These are phyloP conservation scores for Bucco capensis DNA, from an alignment of 2,113 vertebrate genomes.

Conservation along the genomic window DNA sequence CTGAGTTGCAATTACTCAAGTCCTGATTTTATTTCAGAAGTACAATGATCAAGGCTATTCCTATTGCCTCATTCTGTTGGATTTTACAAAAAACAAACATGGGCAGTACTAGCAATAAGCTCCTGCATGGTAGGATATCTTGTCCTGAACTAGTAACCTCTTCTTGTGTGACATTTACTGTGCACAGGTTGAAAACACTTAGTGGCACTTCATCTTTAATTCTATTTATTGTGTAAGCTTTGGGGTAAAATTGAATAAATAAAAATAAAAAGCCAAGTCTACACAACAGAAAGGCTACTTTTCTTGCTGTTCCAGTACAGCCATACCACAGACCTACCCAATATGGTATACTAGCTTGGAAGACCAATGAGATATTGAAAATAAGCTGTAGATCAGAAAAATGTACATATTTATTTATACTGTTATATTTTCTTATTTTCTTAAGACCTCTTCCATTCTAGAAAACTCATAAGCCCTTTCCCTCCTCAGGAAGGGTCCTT, in stretches of 20 bases:
- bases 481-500: not conserved
- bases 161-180: not conserved
- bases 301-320: not conserved
- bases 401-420: not conserved
- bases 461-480: not conserved
- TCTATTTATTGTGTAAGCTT: not conserved
- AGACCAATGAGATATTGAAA: not conserved
- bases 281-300: not conserved
- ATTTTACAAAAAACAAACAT: not conserved
- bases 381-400: not conserved
- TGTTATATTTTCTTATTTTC: not conserved
- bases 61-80: not conserved
- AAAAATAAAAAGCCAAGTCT: not conserved
- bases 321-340: not conserved
- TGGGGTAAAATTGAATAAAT: not conserved
- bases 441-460: not conserved
- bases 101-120: not conserved
- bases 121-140: not conserved
- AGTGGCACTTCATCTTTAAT: slow-evolving; percentile 16
- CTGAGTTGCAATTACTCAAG: not conserved
- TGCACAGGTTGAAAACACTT: not conserved
- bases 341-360: not conserved
- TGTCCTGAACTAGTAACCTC: not conserved
- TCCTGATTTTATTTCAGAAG: not conserved
- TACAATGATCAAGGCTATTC: not conserved